Percentiles rank a stretch among this genome's conserved stretches.
phyloP scores from a whole-genome alignment of 2,113 vertebrate species.

The Solea senegalensis region DNA sequence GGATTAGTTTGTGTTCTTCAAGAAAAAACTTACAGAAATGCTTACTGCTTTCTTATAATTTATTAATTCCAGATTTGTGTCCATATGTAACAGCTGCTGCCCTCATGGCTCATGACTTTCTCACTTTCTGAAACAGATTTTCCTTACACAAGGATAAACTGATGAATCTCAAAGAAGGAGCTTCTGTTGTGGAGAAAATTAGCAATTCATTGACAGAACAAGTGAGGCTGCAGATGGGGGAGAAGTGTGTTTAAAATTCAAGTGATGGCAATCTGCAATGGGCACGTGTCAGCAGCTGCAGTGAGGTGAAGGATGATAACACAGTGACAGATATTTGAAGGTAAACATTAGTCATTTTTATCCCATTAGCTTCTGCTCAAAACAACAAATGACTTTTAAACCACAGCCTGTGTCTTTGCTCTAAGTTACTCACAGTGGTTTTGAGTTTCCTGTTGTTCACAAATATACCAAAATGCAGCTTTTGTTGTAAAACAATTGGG shows the following conservation, averaged over 20 bases:
- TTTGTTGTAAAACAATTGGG: constrained; percentile 1
- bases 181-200: constrained; percentile 16
- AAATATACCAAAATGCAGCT: constrained; percentile 3
- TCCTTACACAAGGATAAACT: constrained; percentile 11
- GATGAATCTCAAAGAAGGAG: constrained; percentile 8
- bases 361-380: constrained; percentile 27
- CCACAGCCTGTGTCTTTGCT: constrained; percentile 4
- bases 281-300: constrained; percentile 11
- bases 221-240: constrained; percentile 16
- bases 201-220: constrained; percentile 13
- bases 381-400: constrained; percentile 38
- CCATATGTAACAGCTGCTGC: constrained; percentile 8
- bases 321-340: constrained; percentile 35
- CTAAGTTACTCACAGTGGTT: not conserved
- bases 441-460: not conserved
- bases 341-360: constrained; percentile 41
- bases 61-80: constrained; percentile 8
- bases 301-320: constrained; percentile 26
- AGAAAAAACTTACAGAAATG: not conserved
- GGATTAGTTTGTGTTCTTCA: too few relatives aligned
- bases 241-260: constrained; percentile 14
- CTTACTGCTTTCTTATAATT: not conserved
- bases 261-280: constrained; percentile 35
- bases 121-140: constrained; percentile 26
- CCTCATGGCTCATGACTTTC: not conserved